These are phyloP conservation scores for Drosophila neonasuta DNA, from an alignment of 2,888 invertebrate species.

Conservation along the genomic window DNA sequence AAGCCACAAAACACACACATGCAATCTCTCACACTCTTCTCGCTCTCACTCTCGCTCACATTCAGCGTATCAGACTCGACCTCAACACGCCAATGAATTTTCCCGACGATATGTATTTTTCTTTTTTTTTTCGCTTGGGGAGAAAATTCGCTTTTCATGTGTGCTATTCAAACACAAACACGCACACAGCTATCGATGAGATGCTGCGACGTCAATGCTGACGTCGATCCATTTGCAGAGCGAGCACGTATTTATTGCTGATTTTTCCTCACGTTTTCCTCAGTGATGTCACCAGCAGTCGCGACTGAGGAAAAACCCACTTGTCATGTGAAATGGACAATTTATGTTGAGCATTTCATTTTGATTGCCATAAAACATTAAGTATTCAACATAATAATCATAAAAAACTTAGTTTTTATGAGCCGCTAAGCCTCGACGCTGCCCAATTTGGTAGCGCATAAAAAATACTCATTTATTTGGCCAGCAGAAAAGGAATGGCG, in stretches of 20 bases:
- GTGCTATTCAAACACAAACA: slow-evolving; percentile 40
- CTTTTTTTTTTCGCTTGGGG: slow-evolving; percentile 50
- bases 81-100: slow-evolving; percentile 66
- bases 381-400: slow-evolving; percentile 14
- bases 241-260: slow-evolving; percentile 45
- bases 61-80: slow-evolving; percentile 45
- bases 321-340: slow-evolving; percentile 2
- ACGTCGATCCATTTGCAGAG: slow-evolving; percentile 67
- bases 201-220: slow-evolving; percentile 65
- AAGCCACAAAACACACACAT: slow-evolving; percentile 54
- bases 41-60: slow-evolving; percentile 29
- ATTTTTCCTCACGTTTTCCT: slow-evolving; percentile 55
- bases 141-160: slow-evolving; percentile 76
- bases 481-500: slow-evolving; percentile 47
- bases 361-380: slow-evolving; percentile 17
- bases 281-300: slow-evolving; percentile 33
- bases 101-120: slow-evolving; percentile 63
- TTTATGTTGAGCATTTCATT: slow-evolving; percentile 4
- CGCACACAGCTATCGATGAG: slow-evolving; percentile 64
- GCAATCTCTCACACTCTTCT: slow-evolving; percentile 19
- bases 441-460: slow-evolving; percentile 62
- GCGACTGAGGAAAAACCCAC: slow-evolving; percentile 7
- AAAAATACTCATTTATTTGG: slow-evolving; percentile 51
- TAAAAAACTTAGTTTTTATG: slow-evolving; percentile 35
- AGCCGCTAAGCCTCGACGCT: slow-evolving; percentile 51